Evolutionary conservation across 2,113 vertebrate species (phyloP), one percentile per base, ranked within the genome.

Genomic region (Montifringilla adamsi): DNA sequence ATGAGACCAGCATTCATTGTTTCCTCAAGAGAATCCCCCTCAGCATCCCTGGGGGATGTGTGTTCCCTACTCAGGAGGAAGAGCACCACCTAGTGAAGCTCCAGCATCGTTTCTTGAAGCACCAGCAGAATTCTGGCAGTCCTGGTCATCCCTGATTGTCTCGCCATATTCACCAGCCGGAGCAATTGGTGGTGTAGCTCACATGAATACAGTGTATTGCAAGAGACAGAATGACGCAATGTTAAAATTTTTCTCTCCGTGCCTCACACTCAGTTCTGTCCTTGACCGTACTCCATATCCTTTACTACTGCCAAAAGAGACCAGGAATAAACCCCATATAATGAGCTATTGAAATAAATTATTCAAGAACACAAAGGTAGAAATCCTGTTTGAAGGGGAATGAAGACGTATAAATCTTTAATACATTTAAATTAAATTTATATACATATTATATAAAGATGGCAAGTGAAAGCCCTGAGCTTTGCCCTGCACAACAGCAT

Each of bases 61-160:
- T 8, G 11, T 1, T 79, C 37, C 9, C 30, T 74, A 43, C 59
- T 64, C 78, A 76, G 59, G 30, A 74, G 27, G 17, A 76, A 84
- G 75, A 87, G 81, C 93, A 93, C 78, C 91, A 94, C 72, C 82
- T 93, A 85, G 84, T 83, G 93, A 90, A 91, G 8, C 21, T 76
- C 41, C 1, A 0, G 7, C 43, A 86, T 31, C 2, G 0, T n/a
- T 44, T 64, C 37, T 37, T 47, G 56, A 62, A 81, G 44, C n/a
- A 60, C n/a, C 64, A 53, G 22, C 16, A 37, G 58, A 41, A 14
- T 8, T 44, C 31, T 13, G 18, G n/a, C 1, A 9, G 33, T 41
- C 49, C 30, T 2, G 0, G 5, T 30, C 50, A 39, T 23, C 8
- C 20, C n/a, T 17, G 14, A 9, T 27, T 27, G 1, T 13, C 59